These are phyloP conservation scores for Enteromius paludinosus DNA, from an alignment of 2,797 vertebrate genomes.

Conservation along the genomic window DNA sequence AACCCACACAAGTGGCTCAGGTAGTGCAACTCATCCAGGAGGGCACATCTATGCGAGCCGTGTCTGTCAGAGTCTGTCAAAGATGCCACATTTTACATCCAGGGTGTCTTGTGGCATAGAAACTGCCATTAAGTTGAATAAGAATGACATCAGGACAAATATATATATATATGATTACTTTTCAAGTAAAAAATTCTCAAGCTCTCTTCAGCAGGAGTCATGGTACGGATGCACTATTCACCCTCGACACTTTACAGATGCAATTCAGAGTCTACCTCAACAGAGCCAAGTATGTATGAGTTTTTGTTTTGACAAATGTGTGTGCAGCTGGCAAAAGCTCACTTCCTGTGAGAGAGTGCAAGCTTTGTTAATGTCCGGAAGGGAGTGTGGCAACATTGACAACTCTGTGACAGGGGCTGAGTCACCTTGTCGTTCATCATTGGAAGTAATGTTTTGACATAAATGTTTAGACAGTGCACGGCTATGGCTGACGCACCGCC, in stretches of 20 bases:
- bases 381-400: conserved; percentile 10
- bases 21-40: too few relatives aligned
- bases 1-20: too few relatives aligned
- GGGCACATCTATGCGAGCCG: too few relatives aligned
- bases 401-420: conserved; percentile 30
- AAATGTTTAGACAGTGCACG: conserved; percentile 28
- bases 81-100: not conserved
- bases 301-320: conserved; percentile 58
- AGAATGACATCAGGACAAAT: not conserved
- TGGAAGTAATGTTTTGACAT: conserved; percentile 37
- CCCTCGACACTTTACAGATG: conserved; percentile 31
- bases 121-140: not conserved
- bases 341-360: not conserved
- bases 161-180: not conserved
- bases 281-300: conserved; percentile 28
- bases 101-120: not conserved
- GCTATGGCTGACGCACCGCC: not conserved
- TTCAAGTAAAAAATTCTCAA: not conserved
- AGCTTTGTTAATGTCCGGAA: conserved; percentile 50
- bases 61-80: not conserved
- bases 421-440: conserved; percentile 44
- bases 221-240: conserved; percentile 12
- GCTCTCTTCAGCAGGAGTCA: conserved; percentile 33
- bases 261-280: conserved; percentile 46
- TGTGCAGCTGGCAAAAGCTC: conserved; percentile 40